Base-by-base conservation (phyloP, 2,797 vertebrate genomes). In the Malacoctenus gilli region DNA sequence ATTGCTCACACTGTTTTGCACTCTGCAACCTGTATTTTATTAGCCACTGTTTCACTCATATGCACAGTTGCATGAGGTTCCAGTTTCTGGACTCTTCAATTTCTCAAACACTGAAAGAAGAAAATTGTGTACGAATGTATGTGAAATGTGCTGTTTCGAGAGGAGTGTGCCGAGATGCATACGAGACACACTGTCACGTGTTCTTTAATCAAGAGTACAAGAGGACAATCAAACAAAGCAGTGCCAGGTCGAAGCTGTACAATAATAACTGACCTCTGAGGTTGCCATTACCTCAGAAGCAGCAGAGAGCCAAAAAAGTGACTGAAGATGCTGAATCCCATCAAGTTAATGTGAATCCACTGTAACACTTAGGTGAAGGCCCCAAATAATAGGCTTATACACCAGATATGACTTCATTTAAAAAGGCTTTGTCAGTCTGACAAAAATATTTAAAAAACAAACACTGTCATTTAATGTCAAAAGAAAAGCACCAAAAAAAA, bases 251-350 rank as follows among this genome's bases (percentile, higher is more conserved):
- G 42, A 18, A 38, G 19, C 34, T 31, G 13, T 15, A 16, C 15
- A 50, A n/a, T n/a, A 11, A 43, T 39, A 22, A 16, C 21, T 19
- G 32, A 9, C 40, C 16, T 51, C 2, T n/a, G 34, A 36, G 34
- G 18, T 28, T 47, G 12, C 19, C 10, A 20, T 36, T 44, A 22
- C 39, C 34, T 39, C 5, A 8, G 32, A 66, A 15, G 34, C n/a
- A 28, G 39, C 21, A 49, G 4, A 40, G 35, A 0, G 6, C 12
- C 19, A 25, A 41, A 15, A 42, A 14, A 44, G 39, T 40, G 21
- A 44, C 10, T 40, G 25, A 40, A 12, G 16, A 46, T 30, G n/a
- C 20, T 61, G 36, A 70, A 59, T 14, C 8, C 1, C 49, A 56
- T 31, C 34, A 34, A 13, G n/a, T 11, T 38, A 22, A 22, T 8